Conservation (phyloP, 2,797 vertebrate genomes). For the Limosa lapponica region DNA sequence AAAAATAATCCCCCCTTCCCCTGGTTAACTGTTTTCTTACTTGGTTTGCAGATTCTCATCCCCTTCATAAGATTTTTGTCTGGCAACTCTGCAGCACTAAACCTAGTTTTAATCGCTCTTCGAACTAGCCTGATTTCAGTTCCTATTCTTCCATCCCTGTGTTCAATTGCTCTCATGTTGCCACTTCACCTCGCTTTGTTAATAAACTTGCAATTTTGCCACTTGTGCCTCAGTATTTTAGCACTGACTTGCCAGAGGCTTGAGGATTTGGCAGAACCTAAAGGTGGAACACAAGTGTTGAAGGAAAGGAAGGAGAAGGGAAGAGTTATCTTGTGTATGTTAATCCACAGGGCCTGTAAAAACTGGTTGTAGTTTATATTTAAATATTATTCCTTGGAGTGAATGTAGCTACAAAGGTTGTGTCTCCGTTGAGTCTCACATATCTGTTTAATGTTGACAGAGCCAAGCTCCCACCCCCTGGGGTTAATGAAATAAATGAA, state of each 20-base stretch:
- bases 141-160: not conserved
- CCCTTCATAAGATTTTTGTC: not conserved
- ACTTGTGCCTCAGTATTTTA: not conserved
- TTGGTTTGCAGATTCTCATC: not conserved
- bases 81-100: not conserved
- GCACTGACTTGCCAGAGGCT: not conserved
- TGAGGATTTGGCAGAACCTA: not conserved
- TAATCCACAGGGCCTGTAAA: conserved; percentile 24
- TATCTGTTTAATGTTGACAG: not conserved
- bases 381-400: not conserved
- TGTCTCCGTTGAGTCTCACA: not conserved
- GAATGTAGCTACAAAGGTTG: not conserved
- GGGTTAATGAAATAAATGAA: not conserved
- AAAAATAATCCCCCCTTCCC: not conserved
- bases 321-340: not conserved
- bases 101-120: not conserved
- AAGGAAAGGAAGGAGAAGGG: not conserved
- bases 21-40: not conserved
- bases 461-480: not conserved
- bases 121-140: not conserved
- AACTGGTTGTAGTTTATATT: conserved; percentile 29
- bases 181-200: not conserved
- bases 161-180: not conserved
- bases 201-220: not conserved
- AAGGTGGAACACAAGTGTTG: not conserved